These are phyloP conservation scores for Eledona agricola DNA, from an alignment of 2,888 invertebrate species.

Conservation along the genomic window DNA sequence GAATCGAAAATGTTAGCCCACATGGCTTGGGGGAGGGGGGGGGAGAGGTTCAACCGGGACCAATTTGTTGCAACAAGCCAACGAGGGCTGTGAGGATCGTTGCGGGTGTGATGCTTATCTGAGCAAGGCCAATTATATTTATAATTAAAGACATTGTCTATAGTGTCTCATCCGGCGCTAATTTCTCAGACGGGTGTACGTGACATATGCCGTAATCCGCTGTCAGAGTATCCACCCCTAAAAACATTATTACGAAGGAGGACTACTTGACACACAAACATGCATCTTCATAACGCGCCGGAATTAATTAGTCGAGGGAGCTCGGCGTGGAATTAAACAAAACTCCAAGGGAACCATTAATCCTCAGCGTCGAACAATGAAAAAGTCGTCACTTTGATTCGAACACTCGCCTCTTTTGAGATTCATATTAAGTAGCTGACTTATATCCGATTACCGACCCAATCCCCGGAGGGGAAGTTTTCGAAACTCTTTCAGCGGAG, in stretches of 20 bases:
- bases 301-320: constrained; percentile 35
- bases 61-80: constrained; percentile 33
- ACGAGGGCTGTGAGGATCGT: constrained; percentile 12
- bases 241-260: constrained; percentile 36
- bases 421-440: constrained; percentile 41
- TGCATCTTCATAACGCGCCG: constrained; percentile 37
- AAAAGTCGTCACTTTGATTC: constrained; percentile 30
- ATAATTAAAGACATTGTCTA: constrained; percentile 39
- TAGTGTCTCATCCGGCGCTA: constrained; percentile 23
- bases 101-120: constrained; percentile 31
- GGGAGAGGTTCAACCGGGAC: constrained; percentile 28
- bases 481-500: constrained; percentile 37
- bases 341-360: constrained; percentile 24
- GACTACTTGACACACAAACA: constrained; percentile 38
- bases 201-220: constrained; percentile 36
- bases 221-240: constrained; percentile 33
- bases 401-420: constrained; percentile 42
- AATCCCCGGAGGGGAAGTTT: constrained; percentile 40
- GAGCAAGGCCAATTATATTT: constrained; percentile 36
- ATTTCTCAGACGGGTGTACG: constrained; percentile 32
- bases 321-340: constrained; percentile 28
- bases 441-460: constrained; percentile 41
- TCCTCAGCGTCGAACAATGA: constrained; percentile 24
- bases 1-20: constrained; percentile 28
- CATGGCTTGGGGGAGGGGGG: constrained; percentile 16